phyloP scores from a whole-genome alignment of 2,888 invertebrate species.

The Punctoribates punctum region DNA sequence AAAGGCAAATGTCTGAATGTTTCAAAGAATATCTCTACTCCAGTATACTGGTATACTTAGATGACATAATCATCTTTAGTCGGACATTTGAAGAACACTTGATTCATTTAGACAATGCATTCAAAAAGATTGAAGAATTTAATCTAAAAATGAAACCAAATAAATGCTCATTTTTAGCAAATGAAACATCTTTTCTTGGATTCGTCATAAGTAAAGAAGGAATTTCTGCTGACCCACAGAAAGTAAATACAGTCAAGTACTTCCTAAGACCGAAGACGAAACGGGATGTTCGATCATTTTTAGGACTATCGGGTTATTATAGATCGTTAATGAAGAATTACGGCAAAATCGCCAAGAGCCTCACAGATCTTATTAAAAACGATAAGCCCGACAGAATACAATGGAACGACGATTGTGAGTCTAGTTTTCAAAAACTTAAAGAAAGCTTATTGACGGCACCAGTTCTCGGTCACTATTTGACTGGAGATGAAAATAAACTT shows the following conservation, averaged over 20 bases:
- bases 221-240: background rate
- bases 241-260: no score
- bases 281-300: background rate
- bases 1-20: constrained; percentile 45
- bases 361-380: background rate
- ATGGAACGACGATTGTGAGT: background rate
- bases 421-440: background rate
- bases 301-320: background rate
- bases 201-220: background rate
- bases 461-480: background rate
- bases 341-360: background rate
- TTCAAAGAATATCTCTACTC: constrained; percentile 44
- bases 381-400: background rate
- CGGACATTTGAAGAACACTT: constrained; percentile 46
- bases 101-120: constrained; percentile 17
- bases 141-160: background rate
- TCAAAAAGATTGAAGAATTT: background rate
- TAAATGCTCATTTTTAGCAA: background rate
- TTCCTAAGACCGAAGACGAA: background rate
- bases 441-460: background rate
- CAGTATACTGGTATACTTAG: constrained; percentile 47
- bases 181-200: background rate
- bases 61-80: constrained; percentile 48
- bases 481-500: background rate
- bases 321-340: background rate